phyloP scores from a whole-genome alignment of 1,140 invertebrate genomes.

The Aphis gossypii region DNA sequence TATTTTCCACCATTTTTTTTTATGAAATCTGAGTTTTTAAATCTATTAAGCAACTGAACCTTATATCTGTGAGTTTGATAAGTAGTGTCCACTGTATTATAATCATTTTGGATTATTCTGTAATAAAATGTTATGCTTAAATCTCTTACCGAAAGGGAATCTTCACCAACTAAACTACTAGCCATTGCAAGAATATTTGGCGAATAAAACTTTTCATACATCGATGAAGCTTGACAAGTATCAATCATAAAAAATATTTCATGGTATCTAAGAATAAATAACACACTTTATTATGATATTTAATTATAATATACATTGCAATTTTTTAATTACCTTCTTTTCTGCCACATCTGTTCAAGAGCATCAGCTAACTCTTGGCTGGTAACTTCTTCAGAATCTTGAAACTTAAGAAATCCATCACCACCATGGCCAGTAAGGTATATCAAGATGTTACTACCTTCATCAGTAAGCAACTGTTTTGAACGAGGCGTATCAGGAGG shows the following conservation, averaged over 20 bases:
- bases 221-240: conserved; percentile 98
- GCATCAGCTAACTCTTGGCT: conserved; percentile 98
- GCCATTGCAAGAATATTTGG: conserved; percentile 97
- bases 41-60: too few species aligned
- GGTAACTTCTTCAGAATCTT: conserved; percentile 99
- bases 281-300: neutral
- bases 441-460: conserved; percentile 96
- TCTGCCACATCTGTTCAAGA: conserved; percentile 99
- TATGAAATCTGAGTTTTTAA: too few species aligned
- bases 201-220: conserved; percentile 98
- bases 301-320: neutral
- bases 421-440: conserved; percentile 98
- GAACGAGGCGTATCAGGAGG: conserved; percentile 81
- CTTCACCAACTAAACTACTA: conserved; percentile 96
- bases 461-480: conserved; percentile 94
- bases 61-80: too few species aligned
- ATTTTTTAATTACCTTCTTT: conserved; percentile 74
- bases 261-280: conserved; percentile 79
- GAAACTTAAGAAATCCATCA: conserved; percentile 99
- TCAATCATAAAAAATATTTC: conserved; percentile 99
- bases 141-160: conserved; percentile 67
- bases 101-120: neutral
- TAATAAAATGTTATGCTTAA: neutral
- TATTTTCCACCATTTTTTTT: too few species aligned
- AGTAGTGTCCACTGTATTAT: neutral